phyloP scores from a whole-genome alignment of 2,797 vertebrate genomes.

The Buceros bicornis region DNA sequence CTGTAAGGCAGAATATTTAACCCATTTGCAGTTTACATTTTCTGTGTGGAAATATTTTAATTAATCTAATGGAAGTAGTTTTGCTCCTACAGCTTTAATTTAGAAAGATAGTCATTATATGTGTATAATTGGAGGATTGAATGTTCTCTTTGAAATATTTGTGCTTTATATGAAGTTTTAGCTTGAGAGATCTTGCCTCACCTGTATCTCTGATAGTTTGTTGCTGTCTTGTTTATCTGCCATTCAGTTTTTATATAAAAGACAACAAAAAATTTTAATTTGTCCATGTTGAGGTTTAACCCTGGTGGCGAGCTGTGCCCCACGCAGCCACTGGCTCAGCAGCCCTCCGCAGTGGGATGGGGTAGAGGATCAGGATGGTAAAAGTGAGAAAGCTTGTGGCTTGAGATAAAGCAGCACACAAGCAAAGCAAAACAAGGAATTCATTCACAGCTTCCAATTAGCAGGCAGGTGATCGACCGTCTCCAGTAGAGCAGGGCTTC shows the following conservation, averaged over 20 bases:
- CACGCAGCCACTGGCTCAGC: accelerated
- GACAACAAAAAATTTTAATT: neutral
- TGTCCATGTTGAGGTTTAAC: neutral
- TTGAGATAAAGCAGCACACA: neutral
- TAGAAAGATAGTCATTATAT: neutral
- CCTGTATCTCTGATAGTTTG: neutral
- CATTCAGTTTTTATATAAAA: neutral
- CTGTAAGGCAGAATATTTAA: neutral
- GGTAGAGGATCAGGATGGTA: neutral
- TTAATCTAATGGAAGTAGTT: neutral
- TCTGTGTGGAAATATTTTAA: neutral
- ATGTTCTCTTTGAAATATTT: neutral
- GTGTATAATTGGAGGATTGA: neutral
- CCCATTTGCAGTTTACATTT: neutral
- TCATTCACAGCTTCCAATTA: accelerated
- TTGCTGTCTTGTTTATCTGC: neutral
- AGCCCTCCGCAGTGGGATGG: neutral
- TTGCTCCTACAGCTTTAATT: neutral
- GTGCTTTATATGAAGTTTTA: neutral
- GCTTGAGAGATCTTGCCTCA: neutral
- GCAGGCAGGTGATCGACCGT: neutral
- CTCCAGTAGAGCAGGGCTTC: neutral
- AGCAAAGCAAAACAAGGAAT: neutral
- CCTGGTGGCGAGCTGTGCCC: neutral
- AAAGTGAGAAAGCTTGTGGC: neutral